Evolutionary conservation across 1,140 invertebrate genomes (phyloP).

Genomic region (Ostrea denselamellosa): DNA sequence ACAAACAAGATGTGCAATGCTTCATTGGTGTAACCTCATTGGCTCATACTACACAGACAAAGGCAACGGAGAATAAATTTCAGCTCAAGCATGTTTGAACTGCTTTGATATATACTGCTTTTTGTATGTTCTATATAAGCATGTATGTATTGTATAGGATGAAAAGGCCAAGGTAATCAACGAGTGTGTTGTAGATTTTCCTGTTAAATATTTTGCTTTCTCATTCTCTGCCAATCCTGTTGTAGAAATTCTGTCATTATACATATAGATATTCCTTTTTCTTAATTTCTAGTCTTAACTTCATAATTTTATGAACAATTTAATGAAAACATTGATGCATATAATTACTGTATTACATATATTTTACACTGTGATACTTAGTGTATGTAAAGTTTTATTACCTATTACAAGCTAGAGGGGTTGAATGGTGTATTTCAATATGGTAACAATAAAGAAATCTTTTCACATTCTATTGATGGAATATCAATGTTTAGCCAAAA

Average conservation of each 20-base stretch:
- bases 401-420: too few species aligned
- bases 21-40: neutral
- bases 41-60: neutral
- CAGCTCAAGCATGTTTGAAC: neutral
- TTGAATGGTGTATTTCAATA: too few species aligned
- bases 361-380: too few species aligned
- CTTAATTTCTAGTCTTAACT: neutral
- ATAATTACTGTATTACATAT: neutral
- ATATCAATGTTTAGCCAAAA: too few species aligned
- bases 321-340: neutral
- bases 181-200: slow-evolving; percentile 9
- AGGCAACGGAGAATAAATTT: neutral
- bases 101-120: slow-evolving; percentile 1
- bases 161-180: slow-evolving; percentile 22
- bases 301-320: neutral
- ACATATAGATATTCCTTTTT: neutral
- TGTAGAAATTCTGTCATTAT: neutral
- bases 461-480: too few species aligned
- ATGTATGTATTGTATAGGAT: slow-evolving; percentile 37
- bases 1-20: neutral
- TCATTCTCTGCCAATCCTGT: neutral
- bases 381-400: too few species aligned
- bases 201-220: neutral
- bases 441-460: too few species aligned
- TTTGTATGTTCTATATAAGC: neutral